A percentile compares a stretch with the other conserved stretches of the same genome.
phyloP scores from a whole-genome alignment of 1,140 invertebrate genomes.

The Ooceraea biroi region DNA sequence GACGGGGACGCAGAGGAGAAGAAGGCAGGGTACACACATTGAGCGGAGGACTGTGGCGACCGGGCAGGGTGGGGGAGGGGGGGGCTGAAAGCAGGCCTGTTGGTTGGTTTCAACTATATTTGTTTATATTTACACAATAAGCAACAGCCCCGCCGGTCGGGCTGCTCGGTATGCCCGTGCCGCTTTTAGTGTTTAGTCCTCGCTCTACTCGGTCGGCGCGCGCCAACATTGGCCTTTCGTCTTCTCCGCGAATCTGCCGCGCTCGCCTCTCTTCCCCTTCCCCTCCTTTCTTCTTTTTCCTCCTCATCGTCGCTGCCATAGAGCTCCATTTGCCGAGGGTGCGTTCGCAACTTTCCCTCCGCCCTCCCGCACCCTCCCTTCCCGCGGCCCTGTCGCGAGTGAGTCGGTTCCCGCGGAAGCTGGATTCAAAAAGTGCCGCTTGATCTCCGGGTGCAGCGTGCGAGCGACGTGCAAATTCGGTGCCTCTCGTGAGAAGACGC shows the following conservation, averaged over 20 bases:
- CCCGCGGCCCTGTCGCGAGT: neutral
- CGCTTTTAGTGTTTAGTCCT: constrained; percentile 85
- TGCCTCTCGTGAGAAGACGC: constrained; percentile 27
- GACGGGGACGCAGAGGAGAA: constrained; percentile 53
- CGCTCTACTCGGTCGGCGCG: constrained; percentile 79
- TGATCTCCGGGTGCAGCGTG: constrained; percentile 51
- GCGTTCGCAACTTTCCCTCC: neutral
- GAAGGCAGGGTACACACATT: constrained; percentile 68
- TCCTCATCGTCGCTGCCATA: neutral
- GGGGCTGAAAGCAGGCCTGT: constrained; percentile 85
- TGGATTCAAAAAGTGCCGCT: constrained; percentile 51
- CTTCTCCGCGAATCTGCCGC: constrained; percentile 56
- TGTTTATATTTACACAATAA: constrained; percentile 87
- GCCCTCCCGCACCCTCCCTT: neutral
- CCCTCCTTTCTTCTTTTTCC: neutral
- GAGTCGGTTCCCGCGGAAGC: constrained; percentile 18
- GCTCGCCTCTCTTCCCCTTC: neutral
- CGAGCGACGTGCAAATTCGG: constrained; percentile 26
- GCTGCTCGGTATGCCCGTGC: constrained; percentile 76
- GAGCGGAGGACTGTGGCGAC: constrained; percentile 60
- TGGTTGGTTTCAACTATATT: constrained; percentile 87
- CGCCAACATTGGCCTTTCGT: constrained; percentile 69
- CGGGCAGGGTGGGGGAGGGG: constrained; percentile 39
- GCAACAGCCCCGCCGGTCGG: constrained; percentile 84
- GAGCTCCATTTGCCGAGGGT: constrained; percentile 14